These are phyloP conservation scores for Barnardius zonarius DNA, from an alignment of 2,113 vertebrate species.

Conservation along the genomic window DNA sequence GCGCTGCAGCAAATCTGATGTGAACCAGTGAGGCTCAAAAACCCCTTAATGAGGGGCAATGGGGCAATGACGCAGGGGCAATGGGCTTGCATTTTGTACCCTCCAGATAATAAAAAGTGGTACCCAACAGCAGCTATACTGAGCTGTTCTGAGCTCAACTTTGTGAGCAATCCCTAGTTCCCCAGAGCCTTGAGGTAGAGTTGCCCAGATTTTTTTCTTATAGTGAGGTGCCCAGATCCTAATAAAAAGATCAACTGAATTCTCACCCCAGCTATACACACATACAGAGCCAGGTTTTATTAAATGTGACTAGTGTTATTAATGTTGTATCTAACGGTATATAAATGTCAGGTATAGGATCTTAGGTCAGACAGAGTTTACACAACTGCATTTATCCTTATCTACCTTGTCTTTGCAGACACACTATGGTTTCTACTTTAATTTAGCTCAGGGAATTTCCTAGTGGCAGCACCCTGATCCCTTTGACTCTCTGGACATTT, in stretches of 20 bases:
- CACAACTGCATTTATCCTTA: background rate
- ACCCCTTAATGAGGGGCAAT: background rate
- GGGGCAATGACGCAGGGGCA: background rate
- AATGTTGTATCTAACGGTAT: background rate
- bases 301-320: background rate
- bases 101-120: background rate
- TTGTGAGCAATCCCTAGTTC: background rate
- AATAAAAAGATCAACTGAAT: background rate
- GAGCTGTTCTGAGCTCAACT: background rate
- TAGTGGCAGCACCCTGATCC: background rate
- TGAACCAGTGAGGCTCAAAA: background rate
- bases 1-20: background rate
- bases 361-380: background rate
- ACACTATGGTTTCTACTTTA: background rate
- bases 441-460: background rate
- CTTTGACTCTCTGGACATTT: background rate
- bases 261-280: background rate
- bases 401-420: background rate
- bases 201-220: background rate
- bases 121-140: background rate
- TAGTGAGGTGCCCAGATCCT: background rate
- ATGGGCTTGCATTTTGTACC: background rate
- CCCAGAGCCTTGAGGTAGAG: background rate
- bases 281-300: background rate
- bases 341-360: background rate